Percentiles rank a stretch among this genome's conserved stretches.
phyloP scores from a whole-genome alignment of 1,140 invertebrate species.

The Tribolium madens region DNA sequence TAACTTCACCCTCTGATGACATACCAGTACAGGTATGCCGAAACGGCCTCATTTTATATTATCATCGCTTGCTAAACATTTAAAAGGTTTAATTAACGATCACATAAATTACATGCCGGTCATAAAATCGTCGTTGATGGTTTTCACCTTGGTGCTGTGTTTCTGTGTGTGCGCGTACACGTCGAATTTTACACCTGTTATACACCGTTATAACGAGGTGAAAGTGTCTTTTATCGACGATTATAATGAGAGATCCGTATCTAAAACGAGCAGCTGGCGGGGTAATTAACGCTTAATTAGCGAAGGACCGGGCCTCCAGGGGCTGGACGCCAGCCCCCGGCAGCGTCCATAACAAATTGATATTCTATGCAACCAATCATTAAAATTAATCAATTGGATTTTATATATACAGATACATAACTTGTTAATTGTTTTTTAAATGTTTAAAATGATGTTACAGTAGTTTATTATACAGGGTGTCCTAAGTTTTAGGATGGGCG shows the following conservation, averaged over 20 bases:
- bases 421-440: too few species aligned
- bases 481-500: too few species aligned
- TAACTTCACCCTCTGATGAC: constrained; percentile 62
- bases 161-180: background rate
- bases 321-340: background rate
- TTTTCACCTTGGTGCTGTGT: constrained; percentile 31
- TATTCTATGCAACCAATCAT: too few species aligned
- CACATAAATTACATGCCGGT: constrained; percentile 48
- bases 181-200: constrained; percentile 29
- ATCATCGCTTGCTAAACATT: constrained; percentile 51
- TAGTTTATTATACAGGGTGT: too few species aligned
- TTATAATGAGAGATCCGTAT: constrained; percentile 24
- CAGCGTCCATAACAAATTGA: background rate
- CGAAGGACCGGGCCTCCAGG: background rate
- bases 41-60: constrained; percentile 43
- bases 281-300: constrained; percentile 33
- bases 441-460: too few species aligned
- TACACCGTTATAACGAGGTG: constrained; percentile 29
- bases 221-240: constrained; percentile 24
- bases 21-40: constrained; percentile 54
- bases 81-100: constrained; percentile 54
- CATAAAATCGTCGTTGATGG: constrained; percentile 1
- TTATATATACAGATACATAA: too few species aligned
- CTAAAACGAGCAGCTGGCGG: constrained; percentile 28
- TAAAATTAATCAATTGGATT: too few species aligned